These are phyloP conservation scores for Microctenopoma lineatum DNA, from an alignment of 2,797 vertebrate genomes.

Conservation along the genomic window DNA sequence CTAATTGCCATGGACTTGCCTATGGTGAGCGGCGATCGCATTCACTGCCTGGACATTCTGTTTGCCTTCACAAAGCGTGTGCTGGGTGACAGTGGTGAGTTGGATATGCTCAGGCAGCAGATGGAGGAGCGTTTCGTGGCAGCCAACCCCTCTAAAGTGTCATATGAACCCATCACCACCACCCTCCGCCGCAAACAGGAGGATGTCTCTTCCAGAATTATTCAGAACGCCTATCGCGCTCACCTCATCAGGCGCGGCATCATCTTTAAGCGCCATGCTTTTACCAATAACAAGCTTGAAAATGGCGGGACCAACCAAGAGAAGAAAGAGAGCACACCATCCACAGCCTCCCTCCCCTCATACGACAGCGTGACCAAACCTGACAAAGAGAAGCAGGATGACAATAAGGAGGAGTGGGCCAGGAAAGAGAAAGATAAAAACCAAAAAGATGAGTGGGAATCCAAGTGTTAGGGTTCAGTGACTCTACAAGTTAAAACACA, in stretches of 20 bases:
- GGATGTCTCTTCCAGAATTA: slow-evolving; percentile 92
- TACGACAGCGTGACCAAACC: slow-evolving; percentile 99
- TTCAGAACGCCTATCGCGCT: slow-evolving; percentile 94
- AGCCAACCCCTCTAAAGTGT: slow-evolving; percentile 99
- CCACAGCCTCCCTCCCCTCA: slow-evolving; percentile 97
- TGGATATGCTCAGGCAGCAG: slow-evolving; percentile 98
- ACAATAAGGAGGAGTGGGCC: slow-evolving; percentile 90
- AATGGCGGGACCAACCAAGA: slow-evolving; percentile 94
- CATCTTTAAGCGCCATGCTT: slow-evolving; percentile 86
- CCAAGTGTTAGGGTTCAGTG: slow-evolving; percentile 90
- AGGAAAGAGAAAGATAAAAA: slow-evolving; percentile 92
- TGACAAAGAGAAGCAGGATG: slow-evolving; percentile 96
- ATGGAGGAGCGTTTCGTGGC: slow-evolving; percentile 99
- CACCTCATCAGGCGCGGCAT: slow-evolving; percentile 91
- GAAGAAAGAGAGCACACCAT: slow-evolving; percentile 96
- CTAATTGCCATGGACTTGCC: slow-evolving; percentile 99
- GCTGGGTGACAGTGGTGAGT: slow-evolving; percentile 96
- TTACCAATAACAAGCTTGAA: slow-evolving; percentile 88
- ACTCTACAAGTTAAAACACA: slow-evolving; percentile 65
- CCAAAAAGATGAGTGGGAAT: slow-evolving; percentile 96
- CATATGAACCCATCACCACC: slow-evolving; percentile 99
- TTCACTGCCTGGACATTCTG: slow-evolving; percentile 98
- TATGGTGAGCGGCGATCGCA: slow-evolving; percentile 98
- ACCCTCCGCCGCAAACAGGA: slow-evolving; percentile 97
- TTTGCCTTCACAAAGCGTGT: slow-evolving; percentile 99